Conservation (phyloP, 2,797 vertebrate species). For the Manis crassicaudata region DNA sequence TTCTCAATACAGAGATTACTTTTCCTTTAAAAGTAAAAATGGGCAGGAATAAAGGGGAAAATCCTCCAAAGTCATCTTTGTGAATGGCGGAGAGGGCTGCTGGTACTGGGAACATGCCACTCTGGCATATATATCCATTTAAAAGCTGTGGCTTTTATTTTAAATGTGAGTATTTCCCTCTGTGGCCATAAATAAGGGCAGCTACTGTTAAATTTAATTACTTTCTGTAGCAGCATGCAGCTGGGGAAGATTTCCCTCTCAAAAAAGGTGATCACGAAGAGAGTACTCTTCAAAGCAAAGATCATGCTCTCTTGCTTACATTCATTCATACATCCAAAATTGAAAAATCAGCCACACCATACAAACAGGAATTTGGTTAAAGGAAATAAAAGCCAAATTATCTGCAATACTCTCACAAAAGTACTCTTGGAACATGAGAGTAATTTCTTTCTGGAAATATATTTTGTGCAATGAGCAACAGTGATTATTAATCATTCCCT, state of each 20-base stretch:
- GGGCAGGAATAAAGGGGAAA: not conserved
- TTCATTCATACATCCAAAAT: not conserved
- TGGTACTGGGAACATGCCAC: not conserved
- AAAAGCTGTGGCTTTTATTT: conserved; percentile 57
- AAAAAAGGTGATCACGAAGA: not conserved
- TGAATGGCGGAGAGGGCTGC: not conserved
- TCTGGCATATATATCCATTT: conserved; percentile 3
- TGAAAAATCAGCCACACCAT: not conserved
- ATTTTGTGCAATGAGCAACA: not conserved
- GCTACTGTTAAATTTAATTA: conserved; percentile 64
- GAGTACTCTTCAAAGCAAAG: not conserved
- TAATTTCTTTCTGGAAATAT: not conserved
- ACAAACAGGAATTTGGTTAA: not conserved
- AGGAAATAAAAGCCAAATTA: not conserved
- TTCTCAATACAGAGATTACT: not conserved
- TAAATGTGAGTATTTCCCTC: conserved; percentile 48
- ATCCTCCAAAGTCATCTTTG: not conserved
- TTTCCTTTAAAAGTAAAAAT: not conserved
- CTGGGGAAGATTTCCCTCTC: conserved; percentile 45
- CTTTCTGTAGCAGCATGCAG: conserved; percentile 45
- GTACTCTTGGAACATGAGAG: not conserved
- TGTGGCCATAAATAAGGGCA: conserved; percentile 43
- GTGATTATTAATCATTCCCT: not conserved
- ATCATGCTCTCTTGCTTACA: not conserved
- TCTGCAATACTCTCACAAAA: not conserved